Base-by-base conservation (phyloP, 64 coral and sea anemone species). In the Stylophora pistillata region DNA sequence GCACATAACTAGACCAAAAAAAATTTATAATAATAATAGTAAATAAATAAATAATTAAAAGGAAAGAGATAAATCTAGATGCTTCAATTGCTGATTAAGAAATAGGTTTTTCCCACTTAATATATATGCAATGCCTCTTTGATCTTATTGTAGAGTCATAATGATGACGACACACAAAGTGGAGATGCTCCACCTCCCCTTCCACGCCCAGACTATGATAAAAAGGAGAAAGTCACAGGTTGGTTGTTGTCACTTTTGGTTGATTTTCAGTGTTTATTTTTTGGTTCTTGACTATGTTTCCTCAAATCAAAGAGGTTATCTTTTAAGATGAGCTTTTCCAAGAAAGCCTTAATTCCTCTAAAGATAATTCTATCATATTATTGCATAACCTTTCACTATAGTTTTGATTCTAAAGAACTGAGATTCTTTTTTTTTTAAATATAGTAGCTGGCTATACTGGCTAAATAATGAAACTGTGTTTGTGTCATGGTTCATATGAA, bases 191-290 rank as follows among this genome's bases (percentile, higher is more conserved):
- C 73, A 33, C 73, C 73, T 52, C 32, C 73, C 21, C 29, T 53
- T 1, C 73, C 73, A 23, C 73, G 6, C 17, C 73, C 73, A 76
- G 73, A 76, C 73, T 76, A 76, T 21, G 15, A 76, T 76, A 34
- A 41, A 53, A 33, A 41, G 72, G 72, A 74, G 30, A 52, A 9
- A 21, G 23, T 37, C 16, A 31, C 34, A 53, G 17, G 34, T 23
- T 3, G 20, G 37, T 47, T 47, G 32, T 41, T 20, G 0, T 20
- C 15, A 34, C 52, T 47, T 53, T 47, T 52, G 16, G 2, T 47
- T 4, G 37, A 63, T 63, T 63, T 70, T 70, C 18, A 70, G 10
- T 34, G 0, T 70, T 17, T 17, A 20, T 47, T 41, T n/a, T 76
- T 2, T 31, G 30, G 15, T 76, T 76, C 9, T 20, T 53, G 20